Evolutionary conservation across 2,797 vertebrate genomes (phyloP).

Genomic region (Chaetophractus vellerosus): DNA sequence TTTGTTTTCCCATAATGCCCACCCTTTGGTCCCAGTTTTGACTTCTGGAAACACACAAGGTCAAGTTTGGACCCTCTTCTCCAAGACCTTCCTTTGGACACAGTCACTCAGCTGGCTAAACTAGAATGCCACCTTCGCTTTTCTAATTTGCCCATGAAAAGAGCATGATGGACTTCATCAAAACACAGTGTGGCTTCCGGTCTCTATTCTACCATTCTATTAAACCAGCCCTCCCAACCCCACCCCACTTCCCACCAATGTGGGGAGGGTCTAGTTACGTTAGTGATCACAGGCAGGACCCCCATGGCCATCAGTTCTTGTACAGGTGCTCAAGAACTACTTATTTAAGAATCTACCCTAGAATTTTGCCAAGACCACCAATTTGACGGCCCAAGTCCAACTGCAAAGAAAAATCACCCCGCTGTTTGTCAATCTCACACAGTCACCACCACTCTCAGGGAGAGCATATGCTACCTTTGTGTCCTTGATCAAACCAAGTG

Average conservation of each 20-base stretch:
- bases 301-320: background rate
- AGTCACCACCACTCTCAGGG: background rate
- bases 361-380: background rate
- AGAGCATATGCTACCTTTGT: background rate
- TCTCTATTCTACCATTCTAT: slow-evolving; percentile 1
- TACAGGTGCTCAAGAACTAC: background rate
- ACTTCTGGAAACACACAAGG: slow-evolving; percentile 41
- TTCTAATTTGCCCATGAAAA: slow-evolving; percentile 59
- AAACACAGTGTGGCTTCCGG: background rate
- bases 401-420: background rate
- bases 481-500: background rate
- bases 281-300: background rate
- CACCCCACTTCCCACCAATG: background rate
- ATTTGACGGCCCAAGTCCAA: background rate
- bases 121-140: slow-evolving; percentile 18
- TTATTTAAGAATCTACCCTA: slow-evolving; percentile 16
- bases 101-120: background rate
- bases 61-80: background rate
- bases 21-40: slow-evolving; percentile 40
- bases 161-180: background rate
- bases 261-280: background rate
- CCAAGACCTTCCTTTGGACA: background rate
- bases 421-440: background rate
- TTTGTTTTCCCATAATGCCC: slow-evolving; percentile 23
- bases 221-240: background rate